Evolutionary conservation across 2,888 invertebrate species (phyloP).

Genomic region (Spatulosminthurus flaviceps): DNA sequence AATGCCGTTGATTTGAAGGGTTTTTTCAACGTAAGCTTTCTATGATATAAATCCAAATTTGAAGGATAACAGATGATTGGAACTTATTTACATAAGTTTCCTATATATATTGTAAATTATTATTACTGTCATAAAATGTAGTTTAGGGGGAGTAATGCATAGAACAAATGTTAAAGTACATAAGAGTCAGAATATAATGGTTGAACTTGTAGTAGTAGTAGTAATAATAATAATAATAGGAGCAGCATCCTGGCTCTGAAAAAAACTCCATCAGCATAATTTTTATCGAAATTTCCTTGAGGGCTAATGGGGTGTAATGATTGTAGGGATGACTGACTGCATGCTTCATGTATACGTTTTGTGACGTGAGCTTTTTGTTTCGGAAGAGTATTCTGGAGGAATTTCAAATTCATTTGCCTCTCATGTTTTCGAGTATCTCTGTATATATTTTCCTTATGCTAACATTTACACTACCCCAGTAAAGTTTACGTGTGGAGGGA

Average conservation of each 20-base stretch:
- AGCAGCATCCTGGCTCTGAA: constrained; percentile 2
- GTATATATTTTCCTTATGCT: not conserved
- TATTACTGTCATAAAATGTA: too few relatives aligned
- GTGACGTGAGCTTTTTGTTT: not conserved
- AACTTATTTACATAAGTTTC: too few relatives aligned
- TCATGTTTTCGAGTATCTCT: too few relatives aligned
- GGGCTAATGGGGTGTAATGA: constrained; percentile 46
- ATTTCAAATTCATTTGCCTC: constrained; percentile 19
- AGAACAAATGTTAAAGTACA: too few relatives aligned
- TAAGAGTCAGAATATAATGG: too few relatives aligned
- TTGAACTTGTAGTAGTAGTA: not conserved
- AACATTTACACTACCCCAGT: not conserved
- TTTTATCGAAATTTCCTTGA: constrained; percentile 30
- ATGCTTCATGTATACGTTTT: constrained; percentile 13
- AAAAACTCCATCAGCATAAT: constrained; percentile 38
- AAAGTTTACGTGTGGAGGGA: too few relatives aligned
- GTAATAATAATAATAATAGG: constrained; percentile 5
- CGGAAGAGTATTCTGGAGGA: not conserved
- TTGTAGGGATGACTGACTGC: constrained; percentile 23
- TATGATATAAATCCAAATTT: too few relatives aligned
- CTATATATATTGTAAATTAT: too few relatives aligned
- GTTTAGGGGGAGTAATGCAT: too few relatives aligned
- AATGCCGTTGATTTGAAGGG: too few relatives aligned
- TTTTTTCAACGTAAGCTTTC: too few relatives aligned
- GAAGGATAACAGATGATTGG: too few relatives aligned